phyloP scores from a whole-genome alignment of 2,113 vertebrate genomes.

The Colius striatus region DNA sequence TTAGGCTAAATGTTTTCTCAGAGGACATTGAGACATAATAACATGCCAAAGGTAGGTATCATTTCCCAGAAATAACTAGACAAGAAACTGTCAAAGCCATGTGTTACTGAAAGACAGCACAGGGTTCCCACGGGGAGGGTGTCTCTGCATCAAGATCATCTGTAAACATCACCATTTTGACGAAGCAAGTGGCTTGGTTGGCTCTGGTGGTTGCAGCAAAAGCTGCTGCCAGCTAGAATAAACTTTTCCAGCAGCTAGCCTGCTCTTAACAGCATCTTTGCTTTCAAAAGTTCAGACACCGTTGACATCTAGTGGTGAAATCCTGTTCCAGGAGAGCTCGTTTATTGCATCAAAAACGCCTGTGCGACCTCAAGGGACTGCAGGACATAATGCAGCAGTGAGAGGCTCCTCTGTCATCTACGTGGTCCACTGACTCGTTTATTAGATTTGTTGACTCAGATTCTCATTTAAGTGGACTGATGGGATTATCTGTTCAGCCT shows the following conservation, averaged over 20 bases:
- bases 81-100: not conserved
- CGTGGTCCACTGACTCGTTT: not conserved
- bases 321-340: not conserved
- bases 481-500: conserved; percentile 27
- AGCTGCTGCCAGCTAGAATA: not conserved
- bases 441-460: conserved; percentile 37
- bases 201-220: not conserved
- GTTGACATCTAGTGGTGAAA: conserved; percentile 58
- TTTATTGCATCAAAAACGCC: not conserved
- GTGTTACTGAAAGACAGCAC: not conserved
- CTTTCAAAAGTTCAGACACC: not conserved
- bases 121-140: not conserved
- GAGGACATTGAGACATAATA: not conserved
- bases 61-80: not conserved
- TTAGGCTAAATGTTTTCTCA: not conserved
- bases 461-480: not conserved
- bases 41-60: not conserved
- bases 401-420: conserved; percentile 17
- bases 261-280: not conserved
- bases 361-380: not conserved
- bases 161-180: not conserved
- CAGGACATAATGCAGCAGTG: not conserved
- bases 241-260: not conserved
- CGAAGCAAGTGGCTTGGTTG: not conserved
- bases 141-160: not conserved